Conservation (phyloP, 2,888 invertebrate genomes). For the Gisinianus flammeolus region DNA sequence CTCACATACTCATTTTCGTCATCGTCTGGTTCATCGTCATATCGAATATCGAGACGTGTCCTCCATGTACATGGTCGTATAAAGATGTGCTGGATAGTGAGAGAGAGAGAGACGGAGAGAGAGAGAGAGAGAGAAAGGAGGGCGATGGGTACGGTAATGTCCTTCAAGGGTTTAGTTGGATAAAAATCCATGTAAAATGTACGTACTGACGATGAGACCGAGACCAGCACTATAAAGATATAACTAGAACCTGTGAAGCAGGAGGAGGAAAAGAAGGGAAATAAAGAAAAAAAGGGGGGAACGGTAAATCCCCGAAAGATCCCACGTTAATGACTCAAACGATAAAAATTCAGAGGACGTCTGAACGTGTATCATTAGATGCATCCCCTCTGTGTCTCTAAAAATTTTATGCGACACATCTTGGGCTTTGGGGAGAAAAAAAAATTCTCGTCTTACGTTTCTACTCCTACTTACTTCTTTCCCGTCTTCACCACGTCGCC, state of each 20-base stretch:
- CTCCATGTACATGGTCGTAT: too few relatives aligned
- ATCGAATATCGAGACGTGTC: background rate
- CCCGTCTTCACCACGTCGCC: background rate
- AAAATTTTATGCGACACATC: constrained; percentile 42
- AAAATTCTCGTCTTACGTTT: background rate
- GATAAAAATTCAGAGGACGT: constrained; percentile 48
- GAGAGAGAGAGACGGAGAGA: too few relatives aligned
- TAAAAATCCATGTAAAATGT: background rate
- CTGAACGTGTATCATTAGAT: constrained; percentile 46
- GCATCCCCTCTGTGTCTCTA: constrained; percentile 42
- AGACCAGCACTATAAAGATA: background rate
- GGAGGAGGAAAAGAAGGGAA: constrained; percentile 24
- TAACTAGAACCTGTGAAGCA: background rate
- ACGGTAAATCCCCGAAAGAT: constrained; percentile 41
- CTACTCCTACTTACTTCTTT: background rate
- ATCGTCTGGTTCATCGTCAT: background rate
- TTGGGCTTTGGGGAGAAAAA: background rate
- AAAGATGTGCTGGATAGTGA: background rate
- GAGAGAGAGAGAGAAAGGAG: background rate
- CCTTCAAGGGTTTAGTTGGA: background rate
- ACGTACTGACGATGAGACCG: background rate
- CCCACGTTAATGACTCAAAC: constrained; percentile 46
- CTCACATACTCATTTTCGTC: background rate
- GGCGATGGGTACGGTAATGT: background rate
- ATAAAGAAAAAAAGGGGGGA: constrained; percentile 34